phyloP scores from a whole-genome alignment of 2,797 vertebrate genomes.

The Neosalanx taihuensis region DNA sequence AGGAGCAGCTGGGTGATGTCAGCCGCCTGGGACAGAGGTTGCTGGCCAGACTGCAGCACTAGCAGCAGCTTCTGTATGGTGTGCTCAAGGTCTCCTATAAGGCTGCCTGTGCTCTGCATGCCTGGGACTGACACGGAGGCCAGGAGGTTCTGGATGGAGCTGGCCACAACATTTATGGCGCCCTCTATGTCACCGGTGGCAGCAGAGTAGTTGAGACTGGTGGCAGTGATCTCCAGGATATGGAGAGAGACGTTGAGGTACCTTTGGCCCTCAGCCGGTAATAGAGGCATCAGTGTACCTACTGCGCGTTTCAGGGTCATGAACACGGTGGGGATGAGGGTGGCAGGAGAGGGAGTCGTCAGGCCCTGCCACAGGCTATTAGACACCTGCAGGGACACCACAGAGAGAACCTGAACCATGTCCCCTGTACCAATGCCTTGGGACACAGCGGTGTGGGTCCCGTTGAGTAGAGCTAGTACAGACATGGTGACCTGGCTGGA shows the following conservation, averaged over 20 bases:
- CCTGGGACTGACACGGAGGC: slow-evolving; percentile 15
- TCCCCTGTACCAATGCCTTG: slow-evolving; percentile 8
- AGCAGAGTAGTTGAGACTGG: slow-evolving; percentile 33
- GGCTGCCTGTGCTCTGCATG: slow-evolving; percentile 11
- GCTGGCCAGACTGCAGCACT: slow-evolving; percentile 22
- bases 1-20: slow-evolving; percentile 40
- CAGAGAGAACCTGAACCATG: slow-evolving; percentile 29
- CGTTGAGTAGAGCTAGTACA: slow-evolving; percentile 38
- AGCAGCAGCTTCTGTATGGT: slow-evolving; percentile 34
- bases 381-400: slow-evolving; percentile 40
- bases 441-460: slow-evolving; percentile 28
- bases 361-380: slow-evolving; percentile 35
- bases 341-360: slow-evolving; percentile 14
- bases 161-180: slow-evolving; percentile 17
- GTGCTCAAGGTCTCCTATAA: slow-evolving; percentile 32
- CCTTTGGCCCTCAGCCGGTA: slow-evolving; percentile 29
- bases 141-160: slow-evolving; percentile 38
- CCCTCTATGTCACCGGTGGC: slow-evolving; percentile 13
- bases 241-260: slow-evolving; percentile 40
- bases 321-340: slow-evolving; percentile 25
- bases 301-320: slow-evolving; percentile 25
- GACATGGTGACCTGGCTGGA: slow-evolving; percentile 35
- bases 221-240: slow-evolving; percentile 37
- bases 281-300: slow-evolving; percentile 17
- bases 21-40: slow-evolving; percentile 16